Base-by-base conservation (phyloP, 2,888 invertebrate genomes). In the Epinotia bilunana region DNA sequence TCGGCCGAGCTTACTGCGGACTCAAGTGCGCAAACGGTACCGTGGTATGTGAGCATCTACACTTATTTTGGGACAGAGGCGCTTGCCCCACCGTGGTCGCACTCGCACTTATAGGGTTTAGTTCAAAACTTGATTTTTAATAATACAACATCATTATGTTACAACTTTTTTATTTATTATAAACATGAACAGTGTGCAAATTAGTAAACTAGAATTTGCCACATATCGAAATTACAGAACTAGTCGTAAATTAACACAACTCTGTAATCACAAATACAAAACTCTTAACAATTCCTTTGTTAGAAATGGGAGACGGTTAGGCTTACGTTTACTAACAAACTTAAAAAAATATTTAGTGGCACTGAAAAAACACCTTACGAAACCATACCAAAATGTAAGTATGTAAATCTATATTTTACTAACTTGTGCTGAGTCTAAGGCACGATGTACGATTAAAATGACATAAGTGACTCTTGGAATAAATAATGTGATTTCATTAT, bases 101-200 rank as follows among this genome's bases (percentile, higher is more conserved):
- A 57, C 11, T 18, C 57, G 57, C 2, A 57, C 11, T 11, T 20
- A 3, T 57, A 16, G 6, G 60, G 16, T 60, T 28, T 7, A 28
- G 2, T 28, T n/a, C n/a, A n/a, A 18, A 55, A n/a, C 16, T n/a
- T 20, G 61, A 6, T 18, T 65, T 9, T 23, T 2, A 69, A 60
- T 69, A 58, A 69, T 28, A 69, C 69, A 20, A 68, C 43, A 46
- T 23, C 3, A 62, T 78, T 83, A 72, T 73, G 69, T 77, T 87
- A 86, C 87, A 88, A 86, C 83, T 86, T 90, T 86, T 90, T 92
- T 91, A 91, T 90, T 91, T 86, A 83, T 88, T 89, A 88, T 92
- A 92, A 93, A 92, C 91, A 89, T 91, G 89, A 92, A 92, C 91
- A 90, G 90, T 92, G 92, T 90, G 92, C 90, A 92, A 91, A 92